Evolutionary conservation across 2,888 invertebrate genomes (phyloP).

Genomic region (Plagiodera versicolora): DNA sequence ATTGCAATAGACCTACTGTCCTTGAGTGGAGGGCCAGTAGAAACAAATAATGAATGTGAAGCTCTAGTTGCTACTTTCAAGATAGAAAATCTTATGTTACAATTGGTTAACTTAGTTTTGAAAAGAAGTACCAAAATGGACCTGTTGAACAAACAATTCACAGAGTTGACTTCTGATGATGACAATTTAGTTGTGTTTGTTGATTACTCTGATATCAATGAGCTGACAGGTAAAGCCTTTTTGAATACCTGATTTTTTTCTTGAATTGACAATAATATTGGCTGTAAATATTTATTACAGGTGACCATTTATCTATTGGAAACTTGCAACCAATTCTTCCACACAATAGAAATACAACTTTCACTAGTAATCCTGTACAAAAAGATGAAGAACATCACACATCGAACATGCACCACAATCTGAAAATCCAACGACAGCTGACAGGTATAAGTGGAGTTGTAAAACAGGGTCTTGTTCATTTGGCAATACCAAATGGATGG

Average conservation of each 20-base stretch:
- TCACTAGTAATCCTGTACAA: conserved; percentile 23
- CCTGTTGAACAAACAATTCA: conserved; percentile 36
- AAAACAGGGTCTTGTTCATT: conserved; percentile 70
- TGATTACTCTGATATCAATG: conserved; percentile 45
- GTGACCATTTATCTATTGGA: conserved; percentile 38
- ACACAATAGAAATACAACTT: conserved; percentile 42
- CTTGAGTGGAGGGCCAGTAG: conserved; percentile 41
- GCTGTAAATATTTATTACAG: conserved; percentile 26
- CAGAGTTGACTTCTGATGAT: conserved; percentile 40
- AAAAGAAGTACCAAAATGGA: conserved; percentile 33
- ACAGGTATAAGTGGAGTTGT: conserved; percentile 67
- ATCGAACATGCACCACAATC: conserved; percentile 40
- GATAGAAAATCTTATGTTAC: conserved; percentile 56
- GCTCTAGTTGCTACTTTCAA: conserved; percentile 56
- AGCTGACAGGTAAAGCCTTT: conserved; percentile 36
- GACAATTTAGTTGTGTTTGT: conserved; percentile 47
- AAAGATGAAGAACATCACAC: conserved; percentile 32
- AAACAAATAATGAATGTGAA: conserved; percentile 39
- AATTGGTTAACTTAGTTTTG: conserved; percentile 55
- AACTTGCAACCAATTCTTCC: conserved; percentile 44
- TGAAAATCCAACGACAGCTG: conserved; percentile 42
- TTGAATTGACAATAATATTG: conserved; percentile 1
- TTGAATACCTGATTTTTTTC: background rate
- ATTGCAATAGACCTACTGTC: conserved; percentile 40
- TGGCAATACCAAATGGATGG: conserved; percentile 84